Conservation (phyloP, 1,140 invertebrate genomes). For the Pemphigus obesinymphae region DNA sequence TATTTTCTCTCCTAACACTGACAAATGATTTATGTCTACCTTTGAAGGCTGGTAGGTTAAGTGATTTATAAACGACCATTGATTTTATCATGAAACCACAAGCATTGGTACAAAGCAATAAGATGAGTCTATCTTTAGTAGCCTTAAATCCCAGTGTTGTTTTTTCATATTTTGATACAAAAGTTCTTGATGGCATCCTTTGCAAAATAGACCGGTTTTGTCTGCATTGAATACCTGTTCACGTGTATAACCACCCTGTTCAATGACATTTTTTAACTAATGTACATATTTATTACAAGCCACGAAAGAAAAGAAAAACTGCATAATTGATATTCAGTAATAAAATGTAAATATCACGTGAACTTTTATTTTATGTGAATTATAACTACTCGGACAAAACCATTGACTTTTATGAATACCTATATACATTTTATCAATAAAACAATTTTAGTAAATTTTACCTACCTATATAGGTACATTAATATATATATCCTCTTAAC, state of each 20-base stretch:
- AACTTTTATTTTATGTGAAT: no score
- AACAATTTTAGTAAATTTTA: no score
- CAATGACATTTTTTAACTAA: no score
- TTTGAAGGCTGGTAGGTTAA: background rate
- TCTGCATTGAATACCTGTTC: conserved; percentile 27
- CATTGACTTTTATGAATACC: no score
- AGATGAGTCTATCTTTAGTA: background rate
- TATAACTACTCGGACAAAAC: no score
- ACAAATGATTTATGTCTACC: background rate
- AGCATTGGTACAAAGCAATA: background rate
- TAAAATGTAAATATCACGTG: no score
- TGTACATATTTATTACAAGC: no score
- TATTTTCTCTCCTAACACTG: conserved; percentile 1
- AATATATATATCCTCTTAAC: no score
- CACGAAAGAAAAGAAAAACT: no score
- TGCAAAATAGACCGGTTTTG: background rate
- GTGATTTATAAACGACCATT: conserved; percentile 16
- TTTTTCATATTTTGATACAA: background rate
- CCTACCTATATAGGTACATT: no score
- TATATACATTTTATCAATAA: no score
- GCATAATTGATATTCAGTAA: no score
- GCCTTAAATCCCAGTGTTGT: conserved; percentile 5
- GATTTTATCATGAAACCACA: background rate
- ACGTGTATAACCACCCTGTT: background rate
- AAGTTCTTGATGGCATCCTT: conserved; percentile 16